Conservation (phyloP, 2,113 vertebrate species). For the Cephalopterus ornatus region DNA sequence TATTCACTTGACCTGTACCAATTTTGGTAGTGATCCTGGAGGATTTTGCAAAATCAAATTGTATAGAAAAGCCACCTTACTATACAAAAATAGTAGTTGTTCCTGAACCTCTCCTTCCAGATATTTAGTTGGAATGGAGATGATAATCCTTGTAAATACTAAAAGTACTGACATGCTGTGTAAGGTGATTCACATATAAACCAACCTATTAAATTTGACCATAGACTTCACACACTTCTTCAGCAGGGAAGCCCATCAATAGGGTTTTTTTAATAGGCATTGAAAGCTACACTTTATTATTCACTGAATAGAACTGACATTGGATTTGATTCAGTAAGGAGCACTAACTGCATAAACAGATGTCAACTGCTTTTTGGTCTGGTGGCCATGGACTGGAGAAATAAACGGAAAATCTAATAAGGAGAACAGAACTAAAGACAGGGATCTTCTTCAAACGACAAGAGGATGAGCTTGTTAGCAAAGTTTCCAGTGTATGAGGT, state of each 20-base stretch:
- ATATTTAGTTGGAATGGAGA: background rate
- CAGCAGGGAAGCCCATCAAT: slow-evolving; percentile 11
- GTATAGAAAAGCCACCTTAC: background rate
- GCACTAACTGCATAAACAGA: slow-evolving; percentile 29
- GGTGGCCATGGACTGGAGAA: background rate
- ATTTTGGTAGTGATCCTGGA: background rate
- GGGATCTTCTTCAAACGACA: background rate
- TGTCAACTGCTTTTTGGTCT: slow-evolving; percentile 21
- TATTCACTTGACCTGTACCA: background rate
- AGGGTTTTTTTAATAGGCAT: slow-evolving; percentile 15
- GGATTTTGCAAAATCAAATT: background rate
- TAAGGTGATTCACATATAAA: background rate
- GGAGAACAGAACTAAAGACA: background rate
- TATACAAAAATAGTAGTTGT: background rate
- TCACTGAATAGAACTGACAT: background rate
- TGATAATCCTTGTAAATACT: background rate
- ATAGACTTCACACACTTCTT: slow-evolving; percentile 12
- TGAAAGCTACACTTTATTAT: slow-evolving; percentile 28
- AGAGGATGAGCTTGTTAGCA: background rate
- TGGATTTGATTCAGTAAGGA: slow-evolving; percentile 17
- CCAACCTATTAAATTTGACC: background rate
- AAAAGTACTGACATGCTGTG: background rate
- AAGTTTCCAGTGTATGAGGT: background rate
- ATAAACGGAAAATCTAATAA: slow-evolving; percentile 6
- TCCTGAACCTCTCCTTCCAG: background rate